phyloP scores from a whole-genome alignment of 2,888 invertebrate species.

The Mythimna pallens region DNA sequence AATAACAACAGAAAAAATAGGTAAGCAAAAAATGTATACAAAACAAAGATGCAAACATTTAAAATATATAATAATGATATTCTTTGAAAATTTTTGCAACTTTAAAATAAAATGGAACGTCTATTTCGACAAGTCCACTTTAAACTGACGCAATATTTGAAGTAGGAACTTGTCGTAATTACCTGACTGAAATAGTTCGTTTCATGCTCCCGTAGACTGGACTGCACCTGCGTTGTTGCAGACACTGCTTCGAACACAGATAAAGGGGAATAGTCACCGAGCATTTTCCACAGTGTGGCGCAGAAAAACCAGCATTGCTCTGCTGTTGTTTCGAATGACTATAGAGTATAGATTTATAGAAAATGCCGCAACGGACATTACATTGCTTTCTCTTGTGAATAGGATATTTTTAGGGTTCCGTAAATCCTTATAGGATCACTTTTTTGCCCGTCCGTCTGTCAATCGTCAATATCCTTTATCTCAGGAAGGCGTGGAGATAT shows the following conservation, averaged over 20 bases:
- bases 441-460: too few species aligned
- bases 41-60: background rate
- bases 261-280: constrained; percentile 50
- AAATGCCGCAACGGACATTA: background rate
- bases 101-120: constrained; percentile 26
- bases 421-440: too few species aligned
- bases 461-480: too few species aligned
- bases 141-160: constrained; percentile 59
- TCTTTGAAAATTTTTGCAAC: background rate
- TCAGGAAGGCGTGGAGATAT: too few species aligned
- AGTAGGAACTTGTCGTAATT: constrained; percentile 64
- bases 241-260: constrained; percentile 47
- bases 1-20: background rate
- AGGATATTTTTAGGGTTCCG: too few species aligned
- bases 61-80: background rate
- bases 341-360: constrained; percentile 40
- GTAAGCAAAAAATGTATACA: background rate
- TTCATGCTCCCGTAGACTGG: constrained; percentile 64
- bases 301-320: constrained; percentile 43
- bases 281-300: constrained; percentile 37
- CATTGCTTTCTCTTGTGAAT: background rate
- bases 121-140: constrained; percentile 33
- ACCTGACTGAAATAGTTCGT: constrained; percentile 65
- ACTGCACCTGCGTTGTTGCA: constrained; percentile 65
- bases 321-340: constrained; percentile 31